phyloP scores from a whole-genome alignment of 1,140 invertebrate species.

The Oryctes rhinoceros region DNA sequence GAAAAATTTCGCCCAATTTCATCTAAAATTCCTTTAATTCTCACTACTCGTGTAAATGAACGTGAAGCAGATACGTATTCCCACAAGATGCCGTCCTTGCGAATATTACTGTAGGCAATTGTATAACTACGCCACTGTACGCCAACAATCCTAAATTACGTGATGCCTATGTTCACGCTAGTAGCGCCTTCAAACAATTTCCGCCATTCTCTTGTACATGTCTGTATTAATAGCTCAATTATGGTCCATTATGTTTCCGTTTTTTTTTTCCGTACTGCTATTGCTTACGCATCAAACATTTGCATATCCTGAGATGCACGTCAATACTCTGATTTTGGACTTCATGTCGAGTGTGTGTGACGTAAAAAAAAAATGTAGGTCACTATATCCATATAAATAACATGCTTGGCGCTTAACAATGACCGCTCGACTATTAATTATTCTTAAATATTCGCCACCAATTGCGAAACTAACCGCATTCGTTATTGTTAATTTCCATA shows the following conservation, averaged over 20 bases:
- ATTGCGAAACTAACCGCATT: neutral
- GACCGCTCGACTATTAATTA: neutral
- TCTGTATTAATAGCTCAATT: neutral
- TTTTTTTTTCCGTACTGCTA: neutral
- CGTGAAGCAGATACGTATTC: too few species aligned
- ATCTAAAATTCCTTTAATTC: too few species aligned
- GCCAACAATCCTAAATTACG: neutral
- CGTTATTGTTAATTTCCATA: conserved; percentile 6
- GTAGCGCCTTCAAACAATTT: neutral
- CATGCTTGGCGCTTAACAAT: neutral
- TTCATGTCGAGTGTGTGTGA: neutral
- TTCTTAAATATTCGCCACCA: neutral
- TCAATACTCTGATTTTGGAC: conserved; percentile 1
- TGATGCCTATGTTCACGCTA: neutral
- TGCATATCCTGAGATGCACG: conserved; percentile 3
- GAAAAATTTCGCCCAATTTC: too few species aligned
- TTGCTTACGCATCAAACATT: neutral
- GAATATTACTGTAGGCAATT: too few species aligned
- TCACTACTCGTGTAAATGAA: too few species aligned
- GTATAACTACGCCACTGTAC: too few species aligned
- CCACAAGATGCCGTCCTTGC: too few species aligned
- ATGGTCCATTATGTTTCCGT: neutral
- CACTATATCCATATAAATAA: neutral
- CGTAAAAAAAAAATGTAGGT: neutral
- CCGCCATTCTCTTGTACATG: neutral